Conservation (phyloP, 2,888 invertebrate genomes). For the Ashinkailepas kermadecensis region DNA sequence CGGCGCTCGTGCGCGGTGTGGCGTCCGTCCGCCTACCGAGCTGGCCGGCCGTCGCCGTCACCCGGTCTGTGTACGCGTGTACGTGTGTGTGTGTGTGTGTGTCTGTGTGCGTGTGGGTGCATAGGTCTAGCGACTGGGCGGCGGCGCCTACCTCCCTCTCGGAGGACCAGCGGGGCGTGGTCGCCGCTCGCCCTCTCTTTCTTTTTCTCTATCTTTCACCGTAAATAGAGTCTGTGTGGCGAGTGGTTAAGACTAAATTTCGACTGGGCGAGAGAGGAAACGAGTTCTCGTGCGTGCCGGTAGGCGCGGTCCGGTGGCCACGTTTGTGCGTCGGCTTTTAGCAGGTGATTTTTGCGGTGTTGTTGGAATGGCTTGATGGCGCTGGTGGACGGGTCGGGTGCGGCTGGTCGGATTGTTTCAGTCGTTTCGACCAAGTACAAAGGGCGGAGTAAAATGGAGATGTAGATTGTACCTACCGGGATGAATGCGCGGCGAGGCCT, state of each 20-base stretch:
- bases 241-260: not conserved
- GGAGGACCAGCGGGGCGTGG: too few relatives aligned
- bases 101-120: conserved; percentile 1
- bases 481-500: conserved; percentile 13
- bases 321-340: not conserved
- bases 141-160: not conserved
- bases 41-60: not conserved
- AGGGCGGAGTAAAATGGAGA: conserved; percentile 2
- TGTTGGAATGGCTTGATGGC: not conserved
- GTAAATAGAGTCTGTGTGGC: not conserved
- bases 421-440: conserved; percentile 18
- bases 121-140: not conserved
- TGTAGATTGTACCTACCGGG: conserved; percentile 15
- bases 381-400: not conserved
- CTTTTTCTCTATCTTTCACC: not conserved
- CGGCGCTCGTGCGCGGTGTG: not conserved
- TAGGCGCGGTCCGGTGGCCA: not conserved
- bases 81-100: not conserved
- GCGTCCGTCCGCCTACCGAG: not conserved
- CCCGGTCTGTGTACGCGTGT: not conserved
- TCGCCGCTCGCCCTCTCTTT: too few relatives aligned
- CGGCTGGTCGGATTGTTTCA: not conserved
- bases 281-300: not conserved
- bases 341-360: not conserved
- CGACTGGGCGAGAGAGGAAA: not conserved